Evolutionary conservation across 2,113 vertebrate genomes (phyloP), one percentile per base, ranked within the genome.

Genomic region (Oreamnos americanus): DNA sequence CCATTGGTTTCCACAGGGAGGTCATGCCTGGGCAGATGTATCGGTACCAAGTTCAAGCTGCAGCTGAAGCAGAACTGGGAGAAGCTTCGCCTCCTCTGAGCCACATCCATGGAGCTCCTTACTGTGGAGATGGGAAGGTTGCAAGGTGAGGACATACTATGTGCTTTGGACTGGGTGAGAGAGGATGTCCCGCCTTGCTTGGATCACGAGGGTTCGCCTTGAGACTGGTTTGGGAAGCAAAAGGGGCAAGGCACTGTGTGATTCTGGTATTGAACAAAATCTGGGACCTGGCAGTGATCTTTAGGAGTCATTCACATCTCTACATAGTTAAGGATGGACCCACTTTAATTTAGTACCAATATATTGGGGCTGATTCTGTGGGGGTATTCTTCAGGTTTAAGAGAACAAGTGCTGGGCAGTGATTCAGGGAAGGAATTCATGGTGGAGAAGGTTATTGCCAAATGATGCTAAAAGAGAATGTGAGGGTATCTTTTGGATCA

Each of bases 101-200:
- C 96, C 99, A 99, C 11, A 96, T 98, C 49, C 99, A 99, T 0
- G 99, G 99, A 85, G 92, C 99, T 15, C 95, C 99, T 67, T 99
- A 99, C 98, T 99, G 99, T 33, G 99, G 99, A 33, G 99, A 99
- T 62, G 99, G 99, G 53, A 98, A 98, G 96, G 98, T 99, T 91
- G 98, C 99, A 74, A 97, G 19, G 99, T 99, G 98, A 98, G 99
- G 81, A 84, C 21, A 25, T 98, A 58, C 10, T 5, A 3, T 33
- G 26, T 55, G 19, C 2, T 4, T 9, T 39, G 10, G 17, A 7
- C 8, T 25, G 21, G 55, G 39, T 25, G 36, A 55, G 9, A 10
- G 2, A 45, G 88, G 21, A 21, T 13, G 4, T 1, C 26, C 47
- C 47, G 4, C n/a, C 12, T 17, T 58, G 2, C 57, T 36, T 19